Conservation (phyloP, 2,113 vertebrate species). For the Tragelaphus strepsiceros region DNA sequence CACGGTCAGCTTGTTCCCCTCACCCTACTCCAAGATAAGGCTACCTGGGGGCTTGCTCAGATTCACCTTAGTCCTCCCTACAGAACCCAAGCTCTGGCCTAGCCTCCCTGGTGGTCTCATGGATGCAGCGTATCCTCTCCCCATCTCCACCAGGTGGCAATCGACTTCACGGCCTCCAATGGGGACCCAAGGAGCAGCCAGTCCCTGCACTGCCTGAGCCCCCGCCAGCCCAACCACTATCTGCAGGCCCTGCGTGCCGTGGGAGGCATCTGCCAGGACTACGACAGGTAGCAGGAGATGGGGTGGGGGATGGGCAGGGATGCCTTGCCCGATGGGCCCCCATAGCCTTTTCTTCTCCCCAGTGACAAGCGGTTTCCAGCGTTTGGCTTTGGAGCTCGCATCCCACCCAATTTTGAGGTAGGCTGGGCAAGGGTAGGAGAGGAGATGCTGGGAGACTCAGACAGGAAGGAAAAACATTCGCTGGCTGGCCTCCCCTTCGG, state of each 20-base stretch:
- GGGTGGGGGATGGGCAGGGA: neutral
- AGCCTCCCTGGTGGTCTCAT: neutral
- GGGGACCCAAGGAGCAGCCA: conserved; percentile 77
- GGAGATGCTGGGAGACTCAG: neutral
- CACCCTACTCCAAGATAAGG: neutral
- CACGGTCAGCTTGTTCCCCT: neutral
- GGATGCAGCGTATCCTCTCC: neutral
- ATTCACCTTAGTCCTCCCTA: neutral
- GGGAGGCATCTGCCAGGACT: conserved; percentile 80
- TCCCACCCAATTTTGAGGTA: conserved; percentile 78
- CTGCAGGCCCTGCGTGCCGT: conserved; percentile 75
- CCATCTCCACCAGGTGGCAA: conserved; percentile 71
- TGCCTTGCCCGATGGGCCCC: neutral
- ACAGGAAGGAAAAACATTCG: neutral
- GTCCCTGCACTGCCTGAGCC: conserved; percentile 77
- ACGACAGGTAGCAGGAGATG: conserved; percentile 68
- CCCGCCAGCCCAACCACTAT: conserved; percentile 78
- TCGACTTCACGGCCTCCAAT: conserved; percentile 79
- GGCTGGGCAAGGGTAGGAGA: neutral
- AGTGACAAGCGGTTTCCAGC: conserved; percentile 79
- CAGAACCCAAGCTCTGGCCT: neutral
- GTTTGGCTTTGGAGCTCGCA: conserved; percentile 77
- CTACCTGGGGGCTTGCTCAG: neutral
- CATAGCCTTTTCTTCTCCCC: conserved; percentile 38
- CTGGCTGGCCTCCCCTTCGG: neutral